Conservation (phyloP, 2,113 vertebrate species). For the Prunella himalayana region DNA sequence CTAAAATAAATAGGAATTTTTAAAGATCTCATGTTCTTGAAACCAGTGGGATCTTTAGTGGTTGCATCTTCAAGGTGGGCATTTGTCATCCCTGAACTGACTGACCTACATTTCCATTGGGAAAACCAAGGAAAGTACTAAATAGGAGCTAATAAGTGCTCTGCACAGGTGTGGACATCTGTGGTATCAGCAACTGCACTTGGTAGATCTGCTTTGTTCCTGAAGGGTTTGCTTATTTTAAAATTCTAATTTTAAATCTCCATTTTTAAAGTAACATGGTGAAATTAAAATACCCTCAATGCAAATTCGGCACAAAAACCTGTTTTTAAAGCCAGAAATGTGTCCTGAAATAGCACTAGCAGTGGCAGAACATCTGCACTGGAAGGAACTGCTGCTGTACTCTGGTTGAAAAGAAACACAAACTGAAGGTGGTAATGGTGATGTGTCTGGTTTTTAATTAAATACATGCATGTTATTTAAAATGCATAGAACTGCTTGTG, state of each 20-base stretch:
- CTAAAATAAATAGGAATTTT: neutral
- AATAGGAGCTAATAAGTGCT: neutral
- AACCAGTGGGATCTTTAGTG: neutral
- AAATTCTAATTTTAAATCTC: neutral
- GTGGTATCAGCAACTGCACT: neutral
- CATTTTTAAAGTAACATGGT: neutral
- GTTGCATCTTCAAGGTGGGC: neutral
- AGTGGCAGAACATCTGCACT: neutral
- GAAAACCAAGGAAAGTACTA: neutral
- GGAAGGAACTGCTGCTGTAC: fast-evolving
- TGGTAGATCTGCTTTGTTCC: neutral
- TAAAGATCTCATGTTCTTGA: neutral
- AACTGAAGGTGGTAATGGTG: neutral
- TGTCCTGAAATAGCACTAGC: neutral
- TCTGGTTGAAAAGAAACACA: neutral
- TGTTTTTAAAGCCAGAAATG: neutral
- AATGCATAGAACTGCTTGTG: neutral
- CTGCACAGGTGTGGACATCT: neutral
- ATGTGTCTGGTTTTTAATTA: neutral
- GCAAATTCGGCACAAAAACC: neutral
- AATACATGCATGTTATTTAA: fast-evolving
- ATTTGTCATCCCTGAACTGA: neutral
- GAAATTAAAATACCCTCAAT: neutral
- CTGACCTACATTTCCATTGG: neutral
- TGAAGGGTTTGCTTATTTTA: neutral